Base-by-base conservation (phyloP, 1,140 invertebrate species). In the Rhagoletis zephyria region DNA sequence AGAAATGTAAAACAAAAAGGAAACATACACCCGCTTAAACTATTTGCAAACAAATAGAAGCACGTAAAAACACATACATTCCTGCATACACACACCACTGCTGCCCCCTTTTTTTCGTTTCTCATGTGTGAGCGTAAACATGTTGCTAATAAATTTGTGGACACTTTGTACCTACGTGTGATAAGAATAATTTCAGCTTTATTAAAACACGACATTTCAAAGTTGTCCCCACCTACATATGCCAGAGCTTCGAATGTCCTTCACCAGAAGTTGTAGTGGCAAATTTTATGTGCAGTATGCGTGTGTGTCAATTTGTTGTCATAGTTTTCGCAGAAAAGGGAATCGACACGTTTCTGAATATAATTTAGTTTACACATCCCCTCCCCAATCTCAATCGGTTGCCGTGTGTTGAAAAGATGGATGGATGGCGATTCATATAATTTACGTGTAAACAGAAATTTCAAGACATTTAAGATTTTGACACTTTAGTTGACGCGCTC, bases 121-220 rank as follows among this genome's bases (percentile, higher is more conserved):
- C 10, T 3, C 64, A 56, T 63, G 61, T 4, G 61, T 63, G 12
- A 12, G 61, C 16, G 61, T 16, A 12, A 63, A 14, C 61, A 56
- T 81, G 74, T 81, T 42, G 48, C 74, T 48, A 81, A 81, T 81
- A 81, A 81, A 56, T 81, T 81, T 81, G 74, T 81, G 74, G 74
- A 81, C 74, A 81, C 74, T 81, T 42, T 19, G 45, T 51, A 81
- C 74, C 48, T 81, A 81, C 74, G 74, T 81, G 74, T 56, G 74
- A 81, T 81, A 81, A 81, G 74, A 81, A 81, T 81, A 81, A 56
- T 81, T 81, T n/a, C n/a, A 48, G 51, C 48, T 81, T 56, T 81
- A 81, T 81, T 81, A 81, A 81, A 81, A 81, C 74, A 51, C 56
- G 48, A 42, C 74, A 81, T 81, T 48, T 19, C 74, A 81, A 81